Evolutionary conservation across 2,113 vertebrate genomes (phyloP).

Genomic region (Nannobrachium achirus): DNA sequence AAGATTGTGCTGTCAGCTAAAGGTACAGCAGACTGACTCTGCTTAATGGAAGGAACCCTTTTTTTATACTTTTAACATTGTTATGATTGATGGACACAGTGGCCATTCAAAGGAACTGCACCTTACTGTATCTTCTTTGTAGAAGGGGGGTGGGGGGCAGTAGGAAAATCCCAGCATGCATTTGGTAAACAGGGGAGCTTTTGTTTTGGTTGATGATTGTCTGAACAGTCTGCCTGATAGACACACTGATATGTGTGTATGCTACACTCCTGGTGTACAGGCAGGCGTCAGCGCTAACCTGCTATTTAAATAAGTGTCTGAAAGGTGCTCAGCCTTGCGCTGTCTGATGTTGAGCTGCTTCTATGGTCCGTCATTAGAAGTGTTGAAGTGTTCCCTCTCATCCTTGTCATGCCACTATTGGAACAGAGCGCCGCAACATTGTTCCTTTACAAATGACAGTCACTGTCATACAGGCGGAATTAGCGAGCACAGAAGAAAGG

Average conservation of each 20-base stretch:
- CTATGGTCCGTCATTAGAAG: slow-evolving; percentile 75
- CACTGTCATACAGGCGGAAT: slow-evolving; percentile 75
- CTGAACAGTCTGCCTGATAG: slow-evolving; percentile 55
- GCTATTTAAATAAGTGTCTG: slow-evolving; percentile 67
- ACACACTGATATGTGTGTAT: slow-evolving; percentile 14
- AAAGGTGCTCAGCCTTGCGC: slow-evolving; percentile 59
- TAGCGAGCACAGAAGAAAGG: slow-evolving; percentile 70
- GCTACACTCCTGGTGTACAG: no score
- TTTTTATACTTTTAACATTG: slow-evolving; percentile 56
- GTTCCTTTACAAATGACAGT: slow-evolving; percentile 80
- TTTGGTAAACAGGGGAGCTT: slow-evolving; percentile 63
- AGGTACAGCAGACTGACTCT: slow-evolving; percentile 55
- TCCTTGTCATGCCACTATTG: slow-evolving; percentile 72
- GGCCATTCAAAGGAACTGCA: slow-evolving; percentile 37
- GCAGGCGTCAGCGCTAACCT: slow-evolving; percentile 59
- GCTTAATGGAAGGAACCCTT: slow-evolving; percentile 70
- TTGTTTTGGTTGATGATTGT: slow-evolving; percentile 67
- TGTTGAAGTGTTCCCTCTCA: slow-evolving; percentile 74
- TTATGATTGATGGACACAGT: slow-evolving; percentile 60
- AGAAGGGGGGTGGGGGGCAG: not conserved
- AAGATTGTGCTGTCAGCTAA: slow-evolving; percentile 74
- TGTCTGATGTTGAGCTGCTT: slow-evolving; percentile 61
- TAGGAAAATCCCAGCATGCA: slow-evolving; percentile 37
- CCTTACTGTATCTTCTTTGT: slow-evolving; percentile 41
- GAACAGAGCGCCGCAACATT: slow-evolving; percentile 69